Base-by-base conservation (phyloP, 2,888 invertebrate species). In the Scaptomyza tumidula region DNA sequence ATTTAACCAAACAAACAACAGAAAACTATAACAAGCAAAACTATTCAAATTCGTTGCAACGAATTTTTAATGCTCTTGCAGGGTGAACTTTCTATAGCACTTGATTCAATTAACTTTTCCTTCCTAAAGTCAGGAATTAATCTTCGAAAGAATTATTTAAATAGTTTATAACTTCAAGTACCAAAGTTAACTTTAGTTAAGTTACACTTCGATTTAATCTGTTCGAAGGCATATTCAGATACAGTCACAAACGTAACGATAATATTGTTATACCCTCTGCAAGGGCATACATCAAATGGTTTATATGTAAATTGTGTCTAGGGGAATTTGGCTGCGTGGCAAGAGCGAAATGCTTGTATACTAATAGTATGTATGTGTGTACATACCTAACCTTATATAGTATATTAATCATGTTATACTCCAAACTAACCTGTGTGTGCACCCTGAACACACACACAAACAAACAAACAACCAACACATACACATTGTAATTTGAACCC, bases 381-480 rank as follows among this genome's bases (percentile, higher is more conserved):
- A 54, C 27, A 45, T 50, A 54, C 27, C 45, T 50, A 71, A 64
- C 59, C 54, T 64, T 19, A 33, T 33, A 33, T 33, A 33, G n/a
- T 33, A 10, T 29, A 33, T 43, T 37, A 65, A 44, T 35, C 48
- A 33, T 48, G 46, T 35, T 7, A 29, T 48, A 46, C 37, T n/a
- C 10, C 13, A 13, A 13, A 13, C 37, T 27, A 53, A 27, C 9
- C 27, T 7, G 13, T 45, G 45, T 70, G 70, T 63, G n/a, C 66
- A 48, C 24, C 33, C 33, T 33, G 7, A 31, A 31, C 6, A 31
- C 9, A 31, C 9, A 27, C n/a, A 27, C 27, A 27, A 4, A 27
- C 27, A 27, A 4, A 27, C 27, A 31, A 2, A 31, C 9, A 31
- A 31, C 19, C 5, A 31, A 31, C 9, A 31, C 31, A 31, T 2